phyloP scores from a whole-genome alignment of 2,113 vertebrate species.

The Polypterus bichir region DNA sequence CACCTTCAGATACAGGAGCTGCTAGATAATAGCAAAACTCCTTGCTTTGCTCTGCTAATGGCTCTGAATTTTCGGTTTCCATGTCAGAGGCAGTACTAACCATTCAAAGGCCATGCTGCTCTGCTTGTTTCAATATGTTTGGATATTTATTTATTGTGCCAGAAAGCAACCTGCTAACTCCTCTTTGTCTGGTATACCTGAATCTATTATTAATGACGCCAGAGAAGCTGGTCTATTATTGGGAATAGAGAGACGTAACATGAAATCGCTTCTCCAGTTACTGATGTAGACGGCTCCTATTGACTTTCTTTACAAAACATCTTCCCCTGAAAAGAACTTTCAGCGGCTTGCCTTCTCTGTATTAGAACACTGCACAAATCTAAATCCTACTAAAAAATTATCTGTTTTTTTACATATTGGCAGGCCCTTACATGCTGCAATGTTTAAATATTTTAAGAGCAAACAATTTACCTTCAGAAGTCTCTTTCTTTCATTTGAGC shows the following conservation, averaged over 20 bases:
- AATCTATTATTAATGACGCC: slow-evolving; percentile 40
- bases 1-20: slow-evolving; percentile 22
- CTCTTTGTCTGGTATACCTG: slow-evolving; percentile 17
- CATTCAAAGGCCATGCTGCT: too few relatives aligned
- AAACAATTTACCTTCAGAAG: too few relatives aligned
- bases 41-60: slow-evolving; percentile 9
- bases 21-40: slow-evolving; percentile 29
- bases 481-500: too few relatives aligned
- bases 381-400: too few relatives aligned
- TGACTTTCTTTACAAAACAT: background rate
- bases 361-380: too few relatives aligned
- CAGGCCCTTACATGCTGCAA: too few relatives aligned
- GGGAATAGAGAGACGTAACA: slow-evolving; percentile 19
- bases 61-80: slow-evolving; percentile 25
- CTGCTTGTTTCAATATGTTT: too few relatives aligned
- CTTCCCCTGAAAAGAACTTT: too few relatives aligned
- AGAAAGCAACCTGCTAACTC: background rate
- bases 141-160: background rate
- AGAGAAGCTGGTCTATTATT: slow-evolving; percentile 22
- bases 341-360: too few relatives aligned
- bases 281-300: slow-evolving; percentile 7
- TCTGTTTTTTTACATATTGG: too few relatives aligned
- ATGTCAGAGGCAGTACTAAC: too few relatives aligned
- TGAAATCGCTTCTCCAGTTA: slow-evolving; percentile 19
- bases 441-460: too few relatives aligned